These are phyloP conservation scores for Phalacrocorax carbo DNA, from an alignment of 2,113 vertebrate species.

Conservation along the genomic window DNA sequence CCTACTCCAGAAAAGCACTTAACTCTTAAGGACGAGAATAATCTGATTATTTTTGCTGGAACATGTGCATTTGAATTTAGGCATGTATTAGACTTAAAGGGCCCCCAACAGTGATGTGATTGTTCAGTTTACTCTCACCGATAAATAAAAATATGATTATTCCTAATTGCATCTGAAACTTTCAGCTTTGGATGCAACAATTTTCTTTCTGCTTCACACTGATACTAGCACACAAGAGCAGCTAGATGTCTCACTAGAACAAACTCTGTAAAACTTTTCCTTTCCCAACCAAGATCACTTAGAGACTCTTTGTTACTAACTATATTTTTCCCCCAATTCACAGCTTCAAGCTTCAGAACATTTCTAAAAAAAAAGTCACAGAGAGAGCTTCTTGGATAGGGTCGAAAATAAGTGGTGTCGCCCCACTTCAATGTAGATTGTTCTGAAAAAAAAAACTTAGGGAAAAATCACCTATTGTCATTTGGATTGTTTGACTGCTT, in stretches of 20 bases:
- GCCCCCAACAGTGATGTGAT: not conserved
- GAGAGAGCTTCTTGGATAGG: not conserved
- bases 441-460: not conserved
- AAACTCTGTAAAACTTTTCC: conserved; percentile 42
- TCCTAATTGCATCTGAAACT: not conserved
- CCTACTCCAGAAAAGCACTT: conserved; percentile 41
- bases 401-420: not conserved
- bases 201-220: not conserved
- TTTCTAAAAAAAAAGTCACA: not conserved
- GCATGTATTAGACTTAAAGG: not conserved
- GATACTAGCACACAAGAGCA: conserved; percentile 62
- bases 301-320: not conserved
- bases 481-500: not conserved
- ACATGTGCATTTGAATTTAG: not conserved
- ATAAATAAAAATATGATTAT: not conserved
- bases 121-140: not conserved
- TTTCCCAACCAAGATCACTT: not conserved
- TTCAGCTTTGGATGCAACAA: not conserved
- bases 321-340: not conserved
- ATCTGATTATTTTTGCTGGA: conserved; percentile 9
- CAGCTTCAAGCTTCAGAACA: not conserved
- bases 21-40: not conserved
- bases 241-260: conserved; percentile 75
- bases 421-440: not conserved
- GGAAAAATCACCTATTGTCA: not conserved